These are phyloP conservation scores for Pseudomyrmex concolor DNA, from an alignment of 1,140 invertebrate genomes.

Conservation along the genomic window DNA sequence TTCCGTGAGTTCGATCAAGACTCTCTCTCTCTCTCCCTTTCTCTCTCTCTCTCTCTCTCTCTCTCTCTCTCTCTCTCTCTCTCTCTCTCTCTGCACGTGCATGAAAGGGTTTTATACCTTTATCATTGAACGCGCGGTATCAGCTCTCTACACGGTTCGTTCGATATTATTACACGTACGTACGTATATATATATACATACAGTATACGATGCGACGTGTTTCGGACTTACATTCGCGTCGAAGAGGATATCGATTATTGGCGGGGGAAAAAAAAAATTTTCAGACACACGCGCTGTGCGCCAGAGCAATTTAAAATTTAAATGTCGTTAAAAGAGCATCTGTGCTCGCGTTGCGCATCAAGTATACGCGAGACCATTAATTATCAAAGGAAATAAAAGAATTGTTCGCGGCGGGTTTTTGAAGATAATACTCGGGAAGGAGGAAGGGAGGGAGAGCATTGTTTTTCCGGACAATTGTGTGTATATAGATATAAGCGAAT, in stretches of 20 bases:
- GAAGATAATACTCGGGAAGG: not conserved
- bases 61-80: too few relatives aligned
- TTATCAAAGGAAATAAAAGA: too few relatives aligned
- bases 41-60: too few relatives aligned
- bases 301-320: too few relatives aligned
- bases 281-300: not conserved
- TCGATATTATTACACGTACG: slow-evolving; percentile 25
- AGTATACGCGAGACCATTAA: too few relatives aligned
- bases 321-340: too few relatives aligned
- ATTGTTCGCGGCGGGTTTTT: not conserved
- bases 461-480: too few relatives aligned
- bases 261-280: not conserved
- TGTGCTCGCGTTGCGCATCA: too few relatives aligned
- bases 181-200: not conserved
- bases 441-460: too few relatives aligned
- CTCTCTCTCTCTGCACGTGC: not conserved
- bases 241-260: slow-evolving; percentile 37
- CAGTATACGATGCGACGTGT: not conserved
- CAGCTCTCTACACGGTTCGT: slow-evolving; percentile 18
- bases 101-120: slow-evolving; percentile 25
- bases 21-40: not conserved
- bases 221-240: slow-evolving; percentile 10
- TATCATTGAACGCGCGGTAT: slow-evolving; percentile 28
- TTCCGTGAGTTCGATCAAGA: slow-evolving; percentile 38
- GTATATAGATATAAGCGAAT: not conserved